phyloP scores from a whole-genome alignment of 2,113 vertebrate genomes.

The Crotalus tigris region DNA sequence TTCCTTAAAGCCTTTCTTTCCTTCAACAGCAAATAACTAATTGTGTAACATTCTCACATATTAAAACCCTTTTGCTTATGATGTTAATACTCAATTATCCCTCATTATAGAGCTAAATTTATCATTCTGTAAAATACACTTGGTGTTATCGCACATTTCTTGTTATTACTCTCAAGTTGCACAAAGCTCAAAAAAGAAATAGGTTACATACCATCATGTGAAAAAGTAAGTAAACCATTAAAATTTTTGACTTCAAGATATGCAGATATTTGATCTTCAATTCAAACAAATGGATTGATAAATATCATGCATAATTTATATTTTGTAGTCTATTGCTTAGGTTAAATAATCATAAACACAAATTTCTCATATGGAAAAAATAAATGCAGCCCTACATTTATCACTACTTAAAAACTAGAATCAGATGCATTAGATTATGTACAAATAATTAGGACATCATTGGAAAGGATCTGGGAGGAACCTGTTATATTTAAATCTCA shows the following conservation, averaged over 20 bases:
- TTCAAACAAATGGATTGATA: background rate
- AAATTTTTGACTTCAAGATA: background rate
- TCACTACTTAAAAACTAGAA: background rate
- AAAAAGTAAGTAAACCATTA: background rate
- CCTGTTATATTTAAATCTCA: background rate
- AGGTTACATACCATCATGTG: background rate
- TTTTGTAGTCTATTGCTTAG: background rate
- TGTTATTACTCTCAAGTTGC: conserved; percentile 8
- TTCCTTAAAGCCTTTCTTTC: conserved; percentile 3
- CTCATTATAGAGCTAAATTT: conserved; percentile 14
- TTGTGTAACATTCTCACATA: background rate
- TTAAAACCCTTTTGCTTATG: conserved; percentile 8
- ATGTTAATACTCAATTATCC: conserved; percentile 5
- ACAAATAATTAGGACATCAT: background rate
- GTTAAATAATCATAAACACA: background rate
- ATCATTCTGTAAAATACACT: background rate
- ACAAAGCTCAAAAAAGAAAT: background rate
- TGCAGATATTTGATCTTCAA: background rate
- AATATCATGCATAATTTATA: background rate
- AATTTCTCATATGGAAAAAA: background rate
- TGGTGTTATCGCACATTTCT: conserved; percentile 8
- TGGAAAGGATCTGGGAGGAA: background rate
- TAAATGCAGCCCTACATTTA: background rate
- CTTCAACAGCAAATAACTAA: background rate
- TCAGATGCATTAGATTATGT: background rate